Conservation (phyloP, 2,888 invertebrate species). For the Synergus umbraculus region DNA sequence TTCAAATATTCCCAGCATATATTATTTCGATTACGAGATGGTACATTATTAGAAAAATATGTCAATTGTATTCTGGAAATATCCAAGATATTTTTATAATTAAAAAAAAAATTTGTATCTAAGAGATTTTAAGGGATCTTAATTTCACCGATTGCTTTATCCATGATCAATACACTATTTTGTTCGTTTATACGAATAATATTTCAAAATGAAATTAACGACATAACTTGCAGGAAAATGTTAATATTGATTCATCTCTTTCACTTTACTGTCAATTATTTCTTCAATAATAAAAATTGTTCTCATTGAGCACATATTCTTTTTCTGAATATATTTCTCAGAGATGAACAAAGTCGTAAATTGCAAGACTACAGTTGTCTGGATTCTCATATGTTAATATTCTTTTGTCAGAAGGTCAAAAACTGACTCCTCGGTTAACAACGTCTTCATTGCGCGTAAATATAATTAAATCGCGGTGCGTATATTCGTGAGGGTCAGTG, state of each 20-base stretch:
- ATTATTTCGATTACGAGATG: no score
- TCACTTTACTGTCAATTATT: constrained; percentile 11
- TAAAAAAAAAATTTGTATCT: no score
- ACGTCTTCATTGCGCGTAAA: constrained; percentile 21
- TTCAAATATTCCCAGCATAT: no score
- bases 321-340: background rate
- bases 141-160: background rate
- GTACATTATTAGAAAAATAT: no score
- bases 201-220: no score
- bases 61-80: no score
- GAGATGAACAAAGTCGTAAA: constrained; percentile 3
- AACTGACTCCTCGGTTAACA: constrained; percentile 25
- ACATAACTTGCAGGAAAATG: background rate
- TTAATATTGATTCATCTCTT: background rate
- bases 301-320: background rate
- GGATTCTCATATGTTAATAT: constrained; percentile 25
- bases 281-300: constrained; percentile 6
- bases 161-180: no score
- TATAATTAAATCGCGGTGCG: constrained; percentile 17
- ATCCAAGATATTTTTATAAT: no score
- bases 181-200: no score
- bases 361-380: constrained; percentile 6
- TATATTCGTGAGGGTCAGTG: constrained; percentile 26
- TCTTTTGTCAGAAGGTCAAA: constrained; percentile 33
- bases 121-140: background rate